Evolutionary conservation across 2,113 vertebrate species (phyloP).

Genomic region (Mus spicilegus): DNA sequence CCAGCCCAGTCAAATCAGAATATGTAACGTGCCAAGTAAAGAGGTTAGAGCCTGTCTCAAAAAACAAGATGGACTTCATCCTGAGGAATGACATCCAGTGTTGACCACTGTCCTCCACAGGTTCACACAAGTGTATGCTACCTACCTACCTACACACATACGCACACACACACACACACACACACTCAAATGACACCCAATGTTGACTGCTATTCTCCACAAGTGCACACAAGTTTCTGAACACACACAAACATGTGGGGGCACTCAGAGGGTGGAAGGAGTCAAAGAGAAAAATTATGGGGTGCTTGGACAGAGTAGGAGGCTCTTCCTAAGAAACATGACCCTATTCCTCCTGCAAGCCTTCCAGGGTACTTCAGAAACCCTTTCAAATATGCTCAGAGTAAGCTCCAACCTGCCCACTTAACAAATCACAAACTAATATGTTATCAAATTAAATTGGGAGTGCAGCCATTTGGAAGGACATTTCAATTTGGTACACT

Average conservation of each 20-base stretch:
- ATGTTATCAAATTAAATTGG: slow-evolving; percentile 4
- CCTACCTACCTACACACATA: no score
- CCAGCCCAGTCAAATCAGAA: neutral
- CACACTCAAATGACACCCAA: no score
- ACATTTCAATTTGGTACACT: neutral
- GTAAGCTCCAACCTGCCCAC: neutral
- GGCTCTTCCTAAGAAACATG: neutral
- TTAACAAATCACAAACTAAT: slow-evolving; percentile 24
- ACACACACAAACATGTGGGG: neutral
- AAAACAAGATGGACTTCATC: neutral
- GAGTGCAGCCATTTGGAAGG: neutral
- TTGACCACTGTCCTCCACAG: neutral
- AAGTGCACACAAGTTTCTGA: no score
- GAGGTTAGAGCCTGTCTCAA: neutral
- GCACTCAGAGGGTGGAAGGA: neutral
- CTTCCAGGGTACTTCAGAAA: neutral
- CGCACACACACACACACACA: no score
- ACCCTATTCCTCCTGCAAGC: neutral
- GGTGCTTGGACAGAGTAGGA: no score
- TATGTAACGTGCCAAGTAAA: no score
- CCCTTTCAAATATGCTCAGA: neutral
- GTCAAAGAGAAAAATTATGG: neutral
- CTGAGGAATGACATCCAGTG: neutral
- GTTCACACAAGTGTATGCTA: no score
- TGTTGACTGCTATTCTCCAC: no score